A percentile compares a stretch with the other conserved stretches of the same genome.
Evolutionary conservation across 1,140 invertebrate species (phyloP).

Genomic region (Eurosta solidaginis): DNA sequence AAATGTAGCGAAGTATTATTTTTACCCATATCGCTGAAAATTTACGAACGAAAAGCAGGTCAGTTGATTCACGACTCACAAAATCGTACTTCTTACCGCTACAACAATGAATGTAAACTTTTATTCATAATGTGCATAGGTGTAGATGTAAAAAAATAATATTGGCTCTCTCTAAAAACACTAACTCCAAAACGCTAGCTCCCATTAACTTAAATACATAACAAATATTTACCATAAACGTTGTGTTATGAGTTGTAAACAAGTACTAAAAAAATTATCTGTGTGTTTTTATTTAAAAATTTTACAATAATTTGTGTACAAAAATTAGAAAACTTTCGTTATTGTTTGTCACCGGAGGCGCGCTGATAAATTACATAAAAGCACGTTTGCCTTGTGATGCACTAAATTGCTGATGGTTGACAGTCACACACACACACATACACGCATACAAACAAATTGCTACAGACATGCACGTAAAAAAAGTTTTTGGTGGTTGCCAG

Average conservation of each 20-base stretch:
- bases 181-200: too few species aligned
- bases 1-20: too few species aligned
- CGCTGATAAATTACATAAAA: slow-evolving; percentile 11
- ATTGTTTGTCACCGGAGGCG: slow-evolving; percentile 11
- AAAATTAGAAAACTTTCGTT: slow-evolving; percentile 21
- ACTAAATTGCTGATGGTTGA: slow-evolving; percentile 12
- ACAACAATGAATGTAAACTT: too few species aligned
- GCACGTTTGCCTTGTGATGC: neutral
- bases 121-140: too few species aligned
- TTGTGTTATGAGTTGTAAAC: neutral
- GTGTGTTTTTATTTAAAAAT: neutral
- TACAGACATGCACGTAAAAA: neutral
- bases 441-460: neutral
- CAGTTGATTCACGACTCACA: too few species aligned
- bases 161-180: too few species aligned
- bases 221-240: neutral
- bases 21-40: too few species aligned
- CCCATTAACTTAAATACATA: too few species aligned
- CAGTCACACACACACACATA: neutral
- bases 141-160: too few species aligned
- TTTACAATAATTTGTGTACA: neutral
- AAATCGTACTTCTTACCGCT: too few species aligned
- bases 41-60: too few species aligned
- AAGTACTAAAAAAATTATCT: neutral
- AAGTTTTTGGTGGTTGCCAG: neutral